These are phyloP conservation scores for Pteropus rufus DNA, from an alignment of 2,797 vertebrate genomes.

Conservation along the genomic window DNA sequence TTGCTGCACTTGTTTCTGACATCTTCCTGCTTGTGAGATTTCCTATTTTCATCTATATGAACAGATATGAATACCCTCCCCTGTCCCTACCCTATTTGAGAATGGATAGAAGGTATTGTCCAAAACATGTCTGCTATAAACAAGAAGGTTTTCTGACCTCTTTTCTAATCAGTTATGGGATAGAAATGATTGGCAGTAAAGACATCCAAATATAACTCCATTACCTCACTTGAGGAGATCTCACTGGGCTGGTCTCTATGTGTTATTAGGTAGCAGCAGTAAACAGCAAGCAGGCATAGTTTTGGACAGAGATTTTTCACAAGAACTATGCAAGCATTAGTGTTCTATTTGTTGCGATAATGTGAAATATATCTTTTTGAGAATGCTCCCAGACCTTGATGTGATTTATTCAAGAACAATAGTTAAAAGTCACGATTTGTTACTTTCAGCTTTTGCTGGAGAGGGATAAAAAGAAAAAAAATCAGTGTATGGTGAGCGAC, in stretches of 20 bases:
- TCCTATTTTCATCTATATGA: neutral
- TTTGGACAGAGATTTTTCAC: neutral
- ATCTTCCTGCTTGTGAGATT: neutral
- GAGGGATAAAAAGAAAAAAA: neutral
- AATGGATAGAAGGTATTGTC: neutral
- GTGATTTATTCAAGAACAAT: constrained; percentile 45
- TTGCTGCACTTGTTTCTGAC: neutral
- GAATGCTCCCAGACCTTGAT: neutral
- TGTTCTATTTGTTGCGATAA: neutral
- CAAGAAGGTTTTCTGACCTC: neutral
- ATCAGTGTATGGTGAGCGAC: neutral
- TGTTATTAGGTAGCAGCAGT: neutral
- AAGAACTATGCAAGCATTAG: neutral
- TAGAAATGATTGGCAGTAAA: neutral
- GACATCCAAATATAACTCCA: neutral
- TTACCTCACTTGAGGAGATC: neutral
- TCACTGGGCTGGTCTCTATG: neutral
- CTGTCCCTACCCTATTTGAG: neutral
- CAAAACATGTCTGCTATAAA: neutral
- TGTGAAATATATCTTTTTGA: constrained; percentile 4
- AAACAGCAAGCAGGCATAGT: neutral
- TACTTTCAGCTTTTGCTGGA: constrained; percentile 34
- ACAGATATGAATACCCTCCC: neutral
- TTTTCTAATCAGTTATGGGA: neutral
- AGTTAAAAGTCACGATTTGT: constrained; percentile 7